phyloP scores from a whole-genome alignment of 2,113 vertebrate genomes.

The Lasiurus borealis region DNA sequence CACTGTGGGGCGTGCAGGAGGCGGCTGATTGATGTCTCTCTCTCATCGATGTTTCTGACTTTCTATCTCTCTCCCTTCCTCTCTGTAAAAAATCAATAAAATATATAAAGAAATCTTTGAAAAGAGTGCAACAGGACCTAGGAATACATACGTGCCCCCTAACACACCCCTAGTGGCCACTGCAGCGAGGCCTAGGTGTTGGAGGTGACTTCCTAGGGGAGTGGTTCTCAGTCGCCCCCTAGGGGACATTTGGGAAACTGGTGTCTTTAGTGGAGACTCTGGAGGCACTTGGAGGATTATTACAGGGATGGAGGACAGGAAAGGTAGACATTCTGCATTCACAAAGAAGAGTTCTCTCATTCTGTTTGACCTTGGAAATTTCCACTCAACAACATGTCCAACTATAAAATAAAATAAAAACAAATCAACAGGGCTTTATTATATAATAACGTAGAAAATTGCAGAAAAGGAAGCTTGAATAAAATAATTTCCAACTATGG shows the following conservation, averaged over 20 bases:
- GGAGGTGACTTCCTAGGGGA: background rate
- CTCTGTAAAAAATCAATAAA: no score
- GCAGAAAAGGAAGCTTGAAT: background rate
- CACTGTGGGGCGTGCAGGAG: no score
- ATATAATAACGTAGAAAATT: background rate
- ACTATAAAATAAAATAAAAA: background rate
- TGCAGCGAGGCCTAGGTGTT: background rate
- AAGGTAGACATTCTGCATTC: fast-evolving
- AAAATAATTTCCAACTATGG: background rate
- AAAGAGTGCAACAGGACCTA: background rate
- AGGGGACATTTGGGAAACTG: background rate
- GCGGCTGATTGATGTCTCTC: no score
- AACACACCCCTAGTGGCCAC: background rate
- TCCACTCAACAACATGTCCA: background rate
- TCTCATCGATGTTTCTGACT: no score
- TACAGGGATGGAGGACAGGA: background rate
- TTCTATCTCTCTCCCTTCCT: no score
- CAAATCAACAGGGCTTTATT: background rate
- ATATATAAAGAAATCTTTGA: no score
- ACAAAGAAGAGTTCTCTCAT: background rate
- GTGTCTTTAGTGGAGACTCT: background rate
- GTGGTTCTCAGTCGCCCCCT: slow-evolving; percentile 12
- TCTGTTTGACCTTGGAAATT: background rate
- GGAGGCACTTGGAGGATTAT: background rate
- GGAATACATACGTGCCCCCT: background rate